These are phyloP conservation scores for Spodoptera frugiperda DNA, from an alignment of 1,140 invertebrate genomes.

Conservation along the genomic window DNA sequence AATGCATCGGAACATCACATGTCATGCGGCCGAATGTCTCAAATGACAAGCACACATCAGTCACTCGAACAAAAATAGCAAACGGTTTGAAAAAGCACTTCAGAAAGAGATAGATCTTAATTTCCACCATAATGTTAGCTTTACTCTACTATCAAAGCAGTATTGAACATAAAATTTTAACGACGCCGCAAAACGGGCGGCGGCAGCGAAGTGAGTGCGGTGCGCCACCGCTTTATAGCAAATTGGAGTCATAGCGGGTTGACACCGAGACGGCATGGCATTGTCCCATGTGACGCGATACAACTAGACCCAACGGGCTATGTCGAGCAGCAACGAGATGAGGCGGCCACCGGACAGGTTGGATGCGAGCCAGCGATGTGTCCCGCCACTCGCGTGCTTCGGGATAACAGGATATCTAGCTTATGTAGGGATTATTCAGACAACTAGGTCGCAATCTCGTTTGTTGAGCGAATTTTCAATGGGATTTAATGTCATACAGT, in stretches of 20 bases:
- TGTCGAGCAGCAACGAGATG: slow-evolving; percentile 47
- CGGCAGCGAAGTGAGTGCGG: slow-evolving; percentile 27
- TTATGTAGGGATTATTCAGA: slow-evolving; percentile 53
- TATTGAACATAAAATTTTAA: slow-evolving; percentile 45
- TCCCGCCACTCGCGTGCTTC: slow-evolving; percentile 48
- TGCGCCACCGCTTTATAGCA: slow-evolving; percentile 52
- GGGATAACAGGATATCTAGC: slow-evolving; percentile 53
- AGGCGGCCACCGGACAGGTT: slow-evolving; percentile 49
- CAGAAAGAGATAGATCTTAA: slow-evolving; percentile 32
- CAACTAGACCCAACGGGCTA: slow-evolving; percentile 43
- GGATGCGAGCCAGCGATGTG: slow-evolving; percentile 57
- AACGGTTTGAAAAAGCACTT: slow-evolving; percentile 10
- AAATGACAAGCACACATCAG: slow-evolving; percentile 19
- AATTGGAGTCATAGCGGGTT: slow-evolving; percentile 55
- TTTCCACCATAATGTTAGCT: slow-evolving; percentile 29
- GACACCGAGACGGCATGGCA: slow-evolving; percentile 53
- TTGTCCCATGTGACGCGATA: slow-evolving; percentile 52
- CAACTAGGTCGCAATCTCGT: slow-evolving; percentile 48
- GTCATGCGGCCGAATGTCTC: slow-evolving; percentile 33
- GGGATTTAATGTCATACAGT: slow-evolving; percentile 9
- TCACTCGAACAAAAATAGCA: slow-evolving; percentile 22
- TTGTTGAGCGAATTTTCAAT: slow-evolving; percentile 45
- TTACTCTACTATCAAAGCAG: slow-evolving; percentile 33
- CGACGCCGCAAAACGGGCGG: slow-evolving; percentile 28
- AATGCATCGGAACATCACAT: slow-evolving; percentile 44